phyloP scores from a whole-genome alignment of 2,888 invertebrate species.

The Caenorhabditis virilis region DNA sequence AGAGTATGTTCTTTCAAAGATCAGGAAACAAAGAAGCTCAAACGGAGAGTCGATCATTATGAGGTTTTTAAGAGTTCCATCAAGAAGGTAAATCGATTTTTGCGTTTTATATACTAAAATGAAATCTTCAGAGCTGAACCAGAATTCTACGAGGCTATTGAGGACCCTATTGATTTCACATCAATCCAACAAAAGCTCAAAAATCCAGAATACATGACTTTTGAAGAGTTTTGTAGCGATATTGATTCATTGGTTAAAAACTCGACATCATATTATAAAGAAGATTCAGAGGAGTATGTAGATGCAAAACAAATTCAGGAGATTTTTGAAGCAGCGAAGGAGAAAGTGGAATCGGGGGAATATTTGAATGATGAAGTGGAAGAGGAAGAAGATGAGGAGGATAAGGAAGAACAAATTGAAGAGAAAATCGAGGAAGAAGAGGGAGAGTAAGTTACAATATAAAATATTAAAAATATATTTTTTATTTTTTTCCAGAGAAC shows the following conservation, averaged over 20 bases:
- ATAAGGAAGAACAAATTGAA: constrained; percentile 2
- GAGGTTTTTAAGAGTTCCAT: constrained; percentile 23
- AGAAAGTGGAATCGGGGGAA: constrained; percentile 34
- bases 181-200: constrained; percentile 94
- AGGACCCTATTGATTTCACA: constrained; percentile 90
- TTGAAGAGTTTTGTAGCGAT: constrained; percentile 87
- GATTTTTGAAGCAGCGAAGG: constrained; percentile 69
- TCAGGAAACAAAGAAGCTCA: constrained; percentile 8
- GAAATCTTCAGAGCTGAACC: constrained; percentile 69
- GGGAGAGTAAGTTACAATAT: constrained; percentile 7
- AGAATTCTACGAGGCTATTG: constrained; percentile 77
- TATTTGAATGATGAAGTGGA: constrained; percentile 25
- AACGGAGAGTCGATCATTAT: constrained; percentile 8
- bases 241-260: constrained; percentile 89
- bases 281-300: constrained; percentile 82
- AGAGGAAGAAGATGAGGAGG: constrained; percentile 17
- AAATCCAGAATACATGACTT: constrained; percentile 92
- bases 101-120: constrained; percentile 59
- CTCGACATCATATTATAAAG: constrained; percentile 90
- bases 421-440: constrained; percentile 4
- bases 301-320: constrained; percentile 89
- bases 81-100: constrained; percentile 9
- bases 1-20: constrained; percentile 16
- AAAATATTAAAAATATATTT: constrained; percentile 17
- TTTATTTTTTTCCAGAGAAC: constrained; percentile 3